Conservation (phyloP, 2,888 invertebrate species). For the Idaea aversata region DNA sequence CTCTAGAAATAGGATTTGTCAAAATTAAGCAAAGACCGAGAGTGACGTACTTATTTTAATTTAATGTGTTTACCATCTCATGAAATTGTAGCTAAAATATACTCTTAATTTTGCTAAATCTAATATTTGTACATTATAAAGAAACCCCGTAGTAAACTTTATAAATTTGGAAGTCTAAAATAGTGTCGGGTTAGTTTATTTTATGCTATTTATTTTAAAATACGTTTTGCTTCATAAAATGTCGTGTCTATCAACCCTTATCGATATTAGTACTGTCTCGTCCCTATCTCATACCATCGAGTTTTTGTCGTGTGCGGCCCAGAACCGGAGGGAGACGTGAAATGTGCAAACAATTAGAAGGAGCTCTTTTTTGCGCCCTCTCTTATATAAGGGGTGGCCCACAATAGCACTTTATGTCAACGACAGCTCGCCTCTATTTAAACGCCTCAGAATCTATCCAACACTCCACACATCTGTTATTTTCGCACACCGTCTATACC, state of each 20-base stretch:
- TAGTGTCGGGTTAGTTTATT: too few species aligned
- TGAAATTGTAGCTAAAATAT: too few species aligned
- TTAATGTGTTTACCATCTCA: too few species aligned
- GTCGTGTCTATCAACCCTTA: neutral
- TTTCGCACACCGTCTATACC: constrained; percentile 55
- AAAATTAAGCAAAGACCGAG: too few species aligned
- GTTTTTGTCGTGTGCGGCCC: constrained; percentile 41
- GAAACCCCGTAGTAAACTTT: too few species aligned
- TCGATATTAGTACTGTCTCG: constrained; percentile 15
- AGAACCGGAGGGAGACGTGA: constrained; percentile 52
- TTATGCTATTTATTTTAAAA: too few species aligned
- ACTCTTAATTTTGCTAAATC: too few species aligned
- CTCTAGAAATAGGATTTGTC: too few species aligned
- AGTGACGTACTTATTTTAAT: too few species aligned
- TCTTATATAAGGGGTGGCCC: constrained; percentile 40
- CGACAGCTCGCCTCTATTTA: constrained; percentile 61
- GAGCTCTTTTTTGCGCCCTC: constrained; percentile 65
- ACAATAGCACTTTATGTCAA: constrained; percentile 71
- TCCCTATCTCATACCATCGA: constrained; percentile 31
- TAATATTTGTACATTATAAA: too few species aligned
- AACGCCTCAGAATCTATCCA: constrained; percentile 53
- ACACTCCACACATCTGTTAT: constrained; percentile 68
- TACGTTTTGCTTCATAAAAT: neutral
- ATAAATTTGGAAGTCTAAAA: too few species aligned
- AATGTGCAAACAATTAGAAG: constrained; percentile 78